Evolutionary conservation across 1,140 invertebrate species (phyloP).

Genomic region (Lerema accius): DNA sequence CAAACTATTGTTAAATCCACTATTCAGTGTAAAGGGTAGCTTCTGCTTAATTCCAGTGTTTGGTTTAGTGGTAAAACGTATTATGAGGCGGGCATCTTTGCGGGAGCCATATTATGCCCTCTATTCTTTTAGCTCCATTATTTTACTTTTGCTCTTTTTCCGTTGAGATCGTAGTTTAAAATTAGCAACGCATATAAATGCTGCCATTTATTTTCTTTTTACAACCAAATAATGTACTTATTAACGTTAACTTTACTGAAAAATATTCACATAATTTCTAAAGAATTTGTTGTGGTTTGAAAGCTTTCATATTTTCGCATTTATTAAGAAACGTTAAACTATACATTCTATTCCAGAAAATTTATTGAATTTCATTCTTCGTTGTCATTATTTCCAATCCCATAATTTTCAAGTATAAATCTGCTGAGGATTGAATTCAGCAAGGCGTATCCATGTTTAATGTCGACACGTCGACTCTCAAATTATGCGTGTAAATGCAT

Average conservation of each 20-base stretch:
- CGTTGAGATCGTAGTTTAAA: too few species aligned
- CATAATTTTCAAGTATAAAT: slow-evolving; percentile 26
- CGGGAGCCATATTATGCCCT: slow-evolving; percentile 45
- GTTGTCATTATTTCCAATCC: slow-evolving; percentile 24
- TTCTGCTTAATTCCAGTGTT: slow-evolving; percentile 62
- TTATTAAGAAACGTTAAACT: neutral
- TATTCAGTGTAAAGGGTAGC: slow-evolving; percentile 56
- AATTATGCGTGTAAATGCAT: slow-evolving; percentile 43
- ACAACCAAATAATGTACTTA: too few species aligned
- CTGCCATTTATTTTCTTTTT: neutral
- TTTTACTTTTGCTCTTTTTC: slow-evolving; percentile 1
- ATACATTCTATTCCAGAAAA: neutral
- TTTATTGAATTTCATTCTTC: slow-evolving; percentile 17
- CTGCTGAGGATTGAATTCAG: slow-evolving; percentile 12
- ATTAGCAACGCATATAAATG: slow-evolving; percentile 12
- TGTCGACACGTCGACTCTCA: slow-evolving; percentile 36
- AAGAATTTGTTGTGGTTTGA: neutral
- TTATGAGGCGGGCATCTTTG: slow-evolving; percentile 50
- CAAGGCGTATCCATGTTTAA: slow-evolving; percentile 38
- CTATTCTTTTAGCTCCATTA: slow-evolving; percentile 24
- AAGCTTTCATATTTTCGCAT: neutral
- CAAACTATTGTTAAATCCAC: slow-evolving; percentile 55
- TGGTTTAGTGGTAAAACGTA: slow-evolving; percentile 52
- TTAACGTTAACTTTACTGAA: too few species aligned
- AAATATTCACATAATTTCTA: neutral